phyloP scores from a whole-genome alignment of 2,888 invertebrate genomes.

The Drosophila mettleri region DNA sequence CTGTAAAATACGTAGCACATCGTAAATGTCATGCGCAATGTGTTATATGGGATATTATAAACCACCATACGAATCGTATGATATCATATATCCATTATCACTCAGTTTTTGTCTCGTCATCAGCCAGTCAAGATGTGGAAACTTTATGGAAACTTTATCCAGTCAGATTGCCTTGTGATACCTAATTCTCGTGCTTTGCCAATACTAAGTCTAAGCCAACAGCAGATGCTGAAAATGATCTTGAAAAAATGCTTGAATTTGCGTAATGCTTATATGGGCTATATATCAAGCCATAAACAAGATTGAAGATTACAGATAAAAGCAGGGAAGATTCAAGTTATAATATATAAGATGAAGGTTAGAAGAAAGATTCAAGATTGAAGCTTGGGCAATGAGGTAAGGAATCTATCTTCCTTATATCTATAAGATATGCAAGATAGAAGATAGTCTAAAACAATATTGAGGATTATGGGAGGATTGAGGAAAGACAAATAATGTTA shows the following conservation, averaged over 20 bases:
- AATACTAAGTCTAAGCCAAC: not conserved
- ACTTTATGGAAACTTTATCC: constrained; percentile 1
- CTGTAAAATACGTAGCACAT: not conserved
- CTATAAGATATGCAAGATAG: no score
- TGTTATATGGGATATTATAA: not conserved
- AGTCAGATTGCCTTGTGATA: not conserved
- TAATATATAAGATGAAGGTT: not conserved
- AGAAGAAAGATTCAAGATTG: not conserved
- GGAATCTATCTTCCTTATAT: no score
- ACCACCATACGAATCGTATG: not conserved
- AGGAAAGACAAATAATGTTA: no score
- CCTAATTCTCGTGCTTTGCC: not conserved
- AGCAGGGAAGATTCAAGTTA: no score
- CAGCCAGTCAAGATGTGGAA: not conserved
- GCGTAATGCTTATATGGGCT: not conserved
- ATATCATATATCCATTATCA: constrained; percentile 11
- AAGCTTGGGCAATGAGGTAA: no score
- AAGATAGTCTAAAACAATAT: no score
- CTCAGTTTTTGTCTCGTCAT: constrained; percentile 3
- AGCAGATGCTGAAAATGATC: not conserved
- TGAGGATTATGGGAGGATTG: no score
- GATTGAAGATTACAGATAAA: not conserved
- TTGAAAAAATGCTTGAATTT: not conserved
- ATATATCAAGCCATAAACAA: not conserved
- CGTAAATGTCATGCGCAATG: constrained; percentile 8